These are phyloP conservation scores for Mus spicilegus DNA, from an alignment of 2,113 vertebrate species.

Conservation along the genomic window DNA sequence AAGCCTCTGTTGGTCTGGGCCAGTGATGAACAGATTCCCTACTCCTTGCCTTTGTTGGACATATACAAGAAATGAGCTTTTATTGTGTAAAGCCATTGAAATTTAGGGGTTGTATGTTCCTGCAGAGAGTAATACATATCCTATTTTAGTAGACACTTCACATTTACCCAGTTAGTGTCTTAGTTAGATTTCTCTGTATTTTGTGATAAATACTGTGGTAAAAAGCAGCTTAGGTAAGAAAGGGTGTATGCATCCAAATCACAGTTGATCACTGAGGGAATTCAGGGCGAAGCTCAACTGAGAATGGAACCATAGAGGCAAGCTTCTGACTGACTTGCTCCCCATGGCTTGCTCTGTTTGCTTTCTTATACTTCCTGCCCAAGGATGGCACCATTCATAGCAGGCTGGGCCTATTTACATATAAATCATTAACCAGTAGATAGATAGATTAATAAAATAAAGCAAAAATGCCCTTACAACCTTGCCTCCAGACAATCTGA, in stretches of 20 bases:
- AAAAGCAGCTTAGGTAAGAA: neutral
- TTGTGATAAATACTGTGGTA: neutral
- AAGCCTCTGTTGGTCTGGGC: conserved; percentile 2
- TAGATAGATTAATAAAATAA: too few species aligned
- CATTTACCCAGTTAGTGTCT: conserved; percentile 40
- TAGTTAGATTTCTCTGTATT: neutral
- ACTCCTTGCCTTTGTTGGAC: neutral
- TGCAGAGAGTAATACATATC: neutral
- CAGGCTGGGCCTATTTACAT: neutral
- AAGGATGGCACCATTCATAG: neutral
- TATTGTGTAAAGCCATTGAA: conserved; percentile 5
- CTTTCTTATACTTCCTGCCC: neutral
- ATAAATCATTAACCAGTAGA: neutral
- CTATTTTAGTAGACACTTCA: neutral
- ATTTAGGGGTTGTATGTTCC: conserved; percentile 43
- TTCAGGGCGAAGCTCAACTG: neutral
- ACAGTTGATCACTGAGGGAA: neutral
- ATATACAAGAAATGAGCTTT: conserved; percentile 35
- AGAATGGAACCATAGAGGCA: neutral
- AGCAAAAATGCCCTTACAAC: neutral
- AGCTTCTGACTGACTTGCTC: neutral
- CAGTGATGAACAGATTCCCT: neutral
- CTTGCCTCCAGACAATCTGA: neutral
- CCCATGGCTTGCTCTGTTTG: neutral
- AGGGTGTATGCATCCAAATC: neutral